Evolutionary conservation across 2,797 vertebrate genomes (phyloP).

Genomic region (Eospalax fontanierii): DNA sequence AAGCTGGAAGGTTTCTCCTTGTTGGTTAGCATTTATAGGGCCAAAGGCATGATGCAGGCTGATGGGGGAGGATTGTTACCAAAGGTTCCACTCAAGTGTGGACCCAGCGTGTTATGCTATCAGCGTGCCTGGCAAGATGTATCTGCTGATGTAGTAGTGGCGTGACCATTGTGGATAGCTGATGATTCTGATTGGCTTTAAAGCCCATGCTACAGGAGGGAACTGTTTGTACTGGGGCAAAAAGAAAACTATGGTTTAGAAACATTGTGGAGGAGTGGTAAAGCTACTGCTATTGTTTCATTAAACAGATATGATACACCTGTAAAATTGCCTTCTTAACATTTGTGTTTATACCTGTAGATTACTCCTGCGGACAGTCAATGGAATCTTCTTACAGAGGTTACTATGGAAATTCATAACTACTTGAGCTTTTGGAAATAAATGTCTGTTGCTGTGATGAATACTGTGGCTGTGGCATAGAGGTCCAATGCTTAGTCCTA

Average conservation of each 20-base stretch:
- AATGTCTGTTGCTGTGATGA: no score
- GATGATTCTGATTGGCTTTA: conserved; percentile 9
- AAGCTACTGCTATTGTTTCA: background rate
- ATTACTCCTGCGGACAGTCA: background rate
- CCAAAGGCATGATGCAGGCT: no score
- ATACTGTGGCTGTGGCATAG: no score
- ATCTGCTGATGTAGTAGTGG: background rate
- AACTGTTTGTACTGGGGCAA: no score
- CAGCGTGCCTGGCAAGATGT: background rate
- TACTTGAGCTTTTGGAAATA: background rate
- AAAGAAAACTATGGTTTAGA: background rate
- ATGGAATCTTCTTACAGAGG: background rate
- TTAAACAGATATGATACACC: background rate
- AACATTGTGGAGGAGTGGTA: background rate
- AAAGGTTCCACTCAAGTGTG: background rate
- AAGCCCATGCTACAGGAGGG: background rate
- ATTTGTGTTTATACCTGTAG: background rate
- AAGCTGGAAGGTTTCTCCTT: background rate
- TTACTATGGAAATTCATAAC: background rate
- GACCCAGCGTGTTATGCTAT: background rate
- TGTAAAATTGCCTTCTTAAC: background rate
- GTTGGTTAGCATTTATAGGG: background rate
- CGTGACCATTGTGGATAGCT: background rate
- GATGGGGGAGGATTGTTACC: background rate
- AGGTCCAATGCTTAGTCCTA: no score